Evolutionary conservation across 2,888 invertebrate species (phyloP).

Genomic region (Drosophila conformis): DNA sequence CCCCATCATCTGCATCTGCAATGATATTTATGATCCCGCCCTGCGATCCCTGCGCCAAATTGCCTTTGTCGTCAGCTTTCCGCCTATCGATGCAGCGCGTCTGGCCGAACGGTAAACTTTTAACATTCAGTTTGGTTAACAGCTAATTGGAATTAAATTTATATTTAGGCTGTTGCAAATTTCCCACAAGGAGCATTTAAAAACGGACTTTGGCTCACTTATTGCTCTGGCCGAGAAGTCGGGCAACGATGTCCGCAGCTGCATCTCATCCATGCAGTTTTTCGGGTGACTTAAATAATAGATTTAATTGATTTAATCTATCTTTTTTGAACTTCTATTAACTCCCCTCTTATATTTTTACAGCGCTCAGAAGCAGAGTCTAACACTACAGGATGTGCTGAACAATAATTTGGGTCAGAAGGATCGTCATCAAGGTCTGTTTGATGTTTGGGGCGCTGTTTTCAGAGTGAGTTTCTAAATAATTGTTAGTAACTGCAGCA

Average conservation of each 20-base stretch:
- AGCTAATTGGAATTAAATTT: background rate
- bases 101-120: slow-evolving; percentile 86
- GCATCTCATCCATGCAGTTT: slow-evolving; percentile 95
- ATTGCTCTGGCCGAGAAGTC: slow-evolving; percentile 93
- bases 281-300: slow-evolving; percentile 84
- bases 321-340: background rate
- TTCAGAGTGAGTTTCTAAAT: slow-evolving; percentile 86
- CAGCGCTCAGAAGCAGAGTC: slow-evolving; percentile 81
- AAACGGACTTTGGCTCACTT: slow-evolving; percentile 89
- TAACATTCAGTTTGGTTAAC: background rate
- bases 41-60: slow-evolving; percentile 92
- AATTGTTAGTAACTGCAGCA: background rate
- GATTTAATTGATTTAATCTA: background rate
- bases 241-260: slow-evolving; percentile 95
- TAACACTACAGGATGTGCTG: slow-evolving; percentile 87
- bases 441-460: slow-evolving; percentile 93
- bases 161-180: slow-evolving; percentile 88
- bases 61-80: slow-evolving; percentile 91
- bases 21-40: slow-evolving; percentile 95
- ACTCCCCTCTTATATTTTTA: background rate
- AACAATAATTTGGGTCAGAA: slow-evolving; percentile 92
- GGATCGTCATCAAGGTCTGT: slow-evolving; percentile 93
- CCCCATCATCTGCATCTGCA: slow-evolving; percentile 98
- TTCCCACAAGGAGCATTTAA: slow-evolving; percentile 88
- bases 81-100: slow-evolving; percentile 86